These are phyloP conservation scores for Conchocele bisecta DNA, from an alignment of 2,888 invertebrate species.

Conservation along the genomic window DNA sequence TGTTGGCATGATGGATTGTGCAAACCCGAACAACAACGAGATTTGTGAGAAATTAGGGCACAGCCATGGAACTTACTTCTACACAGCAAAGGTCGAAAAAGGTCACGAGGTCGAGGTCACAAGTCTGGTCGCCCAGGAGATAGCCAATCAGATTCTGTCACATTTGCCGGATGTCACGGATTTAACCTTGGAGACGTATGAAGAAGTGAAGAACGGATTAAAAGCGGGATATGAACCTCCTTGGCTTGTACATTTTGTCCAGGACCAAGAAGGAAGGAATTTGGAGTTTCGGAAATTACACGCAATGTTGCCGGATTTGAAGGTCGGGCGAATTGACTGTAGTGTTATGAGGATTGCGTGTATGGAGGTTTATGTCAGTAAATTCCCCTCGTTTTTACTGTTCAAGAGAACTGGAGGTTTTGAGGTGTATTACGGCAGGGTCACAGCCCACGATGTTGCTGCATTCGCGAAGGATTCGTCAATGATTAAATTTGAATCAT, in stretches of 20 bases:
- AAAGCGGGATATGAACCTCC: constrained; percentile 64
- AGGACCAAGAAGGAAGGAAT: constrained; percentile 81
- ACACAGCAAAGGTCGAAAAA: constrained; percentile 70
- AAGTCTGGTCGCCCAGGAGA: constrained; percentile 84
- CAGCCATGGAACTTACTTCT: constrained; percentile 82
- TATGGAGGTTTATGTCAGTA: constrained; percentile 81
- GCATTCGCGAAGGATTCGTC: constrained; percentile 87
- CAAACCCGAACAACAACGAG: constrained; percentile 78
- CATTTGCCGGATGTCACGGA: constrained; percentile 86
- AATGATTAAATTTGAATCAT: constrained; percentile 80
- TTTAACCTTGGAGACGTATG: constrained; percentile 85
- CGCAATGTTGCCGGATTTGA: constrained; percentile 85
- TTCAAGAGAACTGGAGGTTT: constrained; percentile 90
- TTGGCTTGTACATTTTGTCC: constrained; percentile 83
- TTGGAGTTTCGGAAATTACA: constrained; percentile 87
- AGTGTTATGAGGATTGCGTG: constrained; percentile 78
- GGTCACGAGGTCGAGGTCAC: constrained; percentile 75
- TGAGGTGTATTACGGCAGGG: constrained; percentile 88
- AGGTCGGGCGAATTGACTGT: constrained; percentile 83
- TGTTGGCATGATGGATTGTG: constrained; percentile 85
- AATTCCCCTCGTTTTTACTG: constrained; percentile 88
- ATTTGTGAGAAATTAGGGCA: constrained; percentile 84
- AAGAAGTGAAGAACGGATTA: constrained; percentile 76
- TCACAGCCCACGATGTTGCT: constrained; percentile 84
- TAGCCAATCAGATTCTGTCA: constrained; percentile 86